phyloP scores from a whole-genome alignment of 2,113 vertebrate genomes.

The Charadrius vociferus region DNA sequence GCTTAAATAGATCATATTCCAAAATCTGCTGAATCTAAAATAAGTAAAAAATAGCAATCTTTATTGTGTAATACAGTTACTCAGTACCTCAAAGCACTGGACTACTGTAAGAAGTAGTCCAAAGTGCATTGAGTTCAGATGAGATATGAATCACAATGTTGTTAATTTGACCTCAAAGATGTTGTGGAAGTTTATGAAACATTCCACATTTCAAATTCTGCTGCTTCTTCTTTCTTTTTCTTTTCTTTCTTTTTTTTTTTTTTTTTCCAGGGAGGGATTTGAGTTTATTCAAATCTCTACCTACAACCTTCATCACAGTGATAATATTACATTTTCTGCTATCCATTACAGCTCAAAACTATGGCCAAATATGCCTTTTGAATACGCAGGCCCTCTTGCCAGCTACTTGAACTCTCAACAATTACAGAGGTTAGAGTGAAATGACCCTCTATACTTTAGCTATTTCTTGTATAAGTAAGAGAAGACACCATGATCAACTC shows the following conservation, averaged over 20 bases:
- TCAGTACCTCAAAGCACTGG: background rate
- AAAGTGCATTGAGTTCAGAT: background rate
- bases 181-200: background rate
- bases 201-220: background rate
- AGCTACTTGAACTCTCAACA: background rate
- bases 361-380: background rate
- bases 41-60: background rate
- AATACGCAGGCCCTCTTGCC: background rate
- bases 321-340: background rate
- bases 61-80: background rate
- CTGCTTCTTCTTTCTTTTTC: background rate
- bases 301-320: background rate
- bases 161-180: conserved; percentile 25
- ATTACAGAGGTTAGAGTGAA: background rate
- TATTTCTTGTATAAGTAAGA: background rate
- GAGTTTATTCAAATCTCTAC: background rate
- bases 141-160: background rate
- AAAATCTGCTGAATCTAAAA: background rate
- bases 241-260: too few species aligned
- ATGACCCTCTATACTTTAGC: background rate
- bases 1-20: background rate
- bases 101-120: background rate
- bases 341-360: background rate
- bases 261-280: background rate
- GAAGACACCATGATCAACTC: background rate